These are phyloP conservation scores for Parambassis ranga DNA, from an alignment of 2,797 vertebrate species.

Conservation along the genomic window DNA sequence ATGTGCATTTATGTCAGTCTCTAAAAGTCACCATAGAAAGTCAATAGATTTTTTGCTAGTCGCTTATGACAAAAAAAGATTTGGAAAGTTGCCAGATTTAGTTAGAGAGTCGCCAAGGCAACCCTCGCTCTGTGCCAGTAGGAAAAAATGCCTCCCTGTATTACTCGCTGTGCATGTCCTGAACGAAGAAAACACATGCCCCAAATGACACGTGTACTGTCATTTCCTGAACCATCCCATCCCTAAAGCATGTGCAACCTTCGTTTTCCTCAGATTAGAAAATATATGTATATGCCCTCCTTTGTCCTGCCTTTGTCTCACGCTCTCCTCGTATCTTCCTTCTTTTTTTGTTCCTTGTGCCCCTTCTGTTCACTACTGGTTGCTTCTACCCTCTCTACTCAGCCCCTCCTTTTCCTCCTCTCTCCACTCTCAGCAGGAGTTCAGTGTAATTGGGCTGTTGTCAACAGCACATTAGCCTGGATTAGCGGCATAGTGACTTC, in stretches of 20 bases:
- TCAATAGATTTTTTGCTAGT: too few species aligned
- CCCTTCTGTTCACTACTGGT: not conserved
- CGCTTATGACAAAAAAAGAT: too few species aligned
- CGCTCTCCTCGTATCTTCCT: not conserved
- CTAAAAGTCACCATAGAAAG: too few species aligned
- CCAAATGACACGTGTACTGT: too few species aligned
- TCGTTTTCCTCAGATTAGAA: constrained; percentile 4
- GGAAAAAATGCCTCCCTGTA: too few species aligned
- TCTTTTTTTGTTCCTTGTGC: constrained; percentile 8
- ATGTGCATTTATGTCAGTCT: too few species aligned
- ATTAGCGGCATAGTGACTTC: constrained; percentile 73
- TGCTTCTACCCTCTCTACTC: not conserved
- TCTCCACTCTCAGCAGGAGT: constrained; percentile 62
- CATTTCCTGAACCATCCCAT: too few species aligned
- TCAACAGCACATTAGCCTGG: constrained; percentile 80
- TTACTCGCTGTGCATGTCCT: too few species aligned
- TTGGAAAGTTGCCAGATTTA: too few species aligned
- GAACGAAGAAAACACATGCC: too few species aligned
- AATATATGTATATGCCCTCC: constrained; percentile 21
- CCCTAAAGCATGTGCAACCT: not conserved
- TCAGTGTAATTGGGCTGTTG: constrained; percentile 80
- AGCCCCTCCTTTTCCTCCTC: constrained; percentile 27
- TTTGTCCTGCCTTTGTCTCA: not conserved
- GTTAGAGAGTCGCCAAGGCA: too few species aligned
- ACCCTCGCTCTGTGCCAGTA: too few species aligned